A percentile compares a stretch with the other conserved stretches of the same genome.
These are phyloP conservation scores for Priocnemis perturbator DNA, from an alignment of 2,888 invertebrate genomes.

Conservation along the genomic window DNA sequence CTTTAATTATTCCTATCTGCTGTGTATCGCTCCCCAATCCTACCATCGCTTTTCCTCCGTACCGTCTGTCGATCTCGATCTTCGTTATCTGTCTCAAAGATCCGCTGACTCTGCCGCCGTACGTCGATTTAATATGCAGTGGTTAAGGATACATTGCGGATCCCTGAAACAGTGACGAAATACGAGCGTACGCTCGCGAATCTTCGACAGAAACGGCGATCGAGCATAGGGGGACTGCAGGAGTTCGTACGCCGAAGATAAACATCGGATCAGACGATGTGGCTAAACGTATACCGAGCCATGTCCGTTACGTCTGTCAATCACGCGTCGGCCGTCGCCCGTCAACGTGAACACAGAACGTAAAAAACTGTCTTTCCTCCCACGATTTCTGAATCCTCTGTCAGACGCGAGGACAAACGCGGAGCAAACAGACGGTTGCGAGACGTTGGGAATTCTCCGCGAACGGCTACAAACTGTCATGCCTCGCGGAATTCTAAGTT, in stretches of 20 bases:
- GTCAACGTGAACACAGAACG: conserved; percentile 53
- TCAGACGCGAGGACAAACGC: conserved; percentile 49
- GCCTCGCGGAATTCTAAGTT: no score
- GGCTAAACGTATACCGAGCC: conserved; percentile 44
- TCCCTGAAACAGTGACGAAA: not conserved
- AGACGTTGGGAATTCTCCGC: conserved; percentile 40
- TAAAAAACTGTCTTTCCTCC: conserved; percentile 49
- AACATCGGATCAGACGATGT: conserved; percentile 53
- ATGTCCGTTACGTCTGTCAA: conserved; percentile 52
- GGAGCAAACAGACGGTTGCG: conserved; percentile 44
- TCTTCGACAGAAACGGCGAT: conserved; percentile 10
- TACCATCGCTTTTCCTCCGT: no score
- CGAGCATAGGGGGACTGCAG: conserved; percentile 2
- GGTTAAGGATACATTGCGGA: not conserved
- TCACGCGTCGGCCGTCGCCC: conserved; percentile 43
- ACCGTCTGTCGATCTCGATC: no score
- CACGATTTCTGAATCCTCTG: no score
- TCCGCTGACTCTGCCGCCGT: not conserved
- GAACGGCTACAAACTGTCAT: no score
- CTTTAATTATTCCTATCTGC: no score
- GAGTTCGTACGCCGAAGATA: conserved; percentile 35
- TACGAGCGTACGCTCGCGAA: not conserved
- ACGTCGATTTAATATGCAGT: not conserved
- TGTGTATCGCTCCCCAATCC: no score
- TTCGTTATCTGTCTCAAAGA: not conserved